Evolutionary conservation across 2,888 invertebrate species (phyloP).

Genomic region (Cremastinae sp.): DNA sequence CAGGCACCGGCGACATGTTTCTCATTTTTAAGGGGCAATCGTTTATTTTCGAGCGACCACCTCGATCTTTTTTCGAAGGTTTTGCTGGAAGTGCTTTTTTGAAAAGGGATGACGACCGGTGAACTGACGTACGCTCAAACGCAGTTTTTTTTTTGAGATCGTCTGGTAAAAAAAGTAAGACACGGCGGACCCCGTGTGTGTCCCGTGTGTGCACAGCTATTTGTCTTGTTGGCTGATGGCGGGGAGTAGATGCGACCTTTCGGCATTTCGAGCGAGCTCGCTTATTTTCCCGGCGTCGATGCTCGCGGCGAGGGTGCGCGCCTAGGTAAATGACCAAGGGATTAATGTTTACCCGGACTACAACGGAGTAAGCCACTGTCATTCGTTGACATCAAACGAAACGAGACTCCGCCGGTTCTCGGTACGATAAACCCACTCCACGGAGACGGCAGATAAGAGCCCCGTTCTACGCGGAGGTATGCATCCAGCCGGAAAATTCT

Average conservation of each 20-base stretch:
- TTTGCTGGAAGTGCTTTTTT: too few relatives aligned
- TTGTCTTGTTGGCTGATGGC: constrained; percentile 56
- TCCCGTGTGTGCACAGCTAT: constrained; percentile 42
- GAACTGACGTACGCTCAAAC: too few relatives aligned
- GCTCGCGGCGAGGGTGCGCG: constrained; percentile 1
- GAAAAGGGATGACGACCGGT: too few relatives aligned
- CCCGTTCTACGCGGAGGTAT: constrained; percentile 20
- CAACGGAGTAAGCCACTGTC: constrained; percentile 47
- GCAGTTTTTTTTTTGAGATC: too few relatives aligned
- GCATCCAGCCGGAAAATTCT: not conserved
- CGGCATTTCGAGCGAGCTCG: constrained; percentile 6
- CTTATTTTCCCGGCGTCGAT: constrained; percentile 15
- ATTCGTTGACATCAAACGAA: constrained; percentile 70
- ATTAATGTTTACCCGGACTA: constrained; percentile 68
- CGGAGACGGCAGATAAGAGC: constrained; percentile 61
- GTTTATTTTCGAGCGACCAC: constrained; percentile 5
- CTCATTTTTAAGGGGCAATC: not conserved
- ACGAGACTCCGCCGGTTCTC: constrained; percentile 56
- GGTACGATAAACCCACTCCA: constrained; percentile 69
- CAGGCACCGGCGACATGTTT: constrained; percentile 12
- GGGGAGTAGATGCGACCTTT: constrained; percentile 7
- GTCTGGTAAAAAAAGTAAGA: too few relatives aligned
- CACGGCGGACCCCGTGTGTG: too few relatives aligned
- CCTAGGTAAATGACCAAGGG: constrained; percentile 64
- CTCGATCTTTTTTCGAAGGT: too few relatives aligned